Evolutionary conservation across 2,888 invertebrate genomes (phyloP), one percentile per base, ranked within the genome.

Genomic region (Tenthredo scrophulariae): DNA sequence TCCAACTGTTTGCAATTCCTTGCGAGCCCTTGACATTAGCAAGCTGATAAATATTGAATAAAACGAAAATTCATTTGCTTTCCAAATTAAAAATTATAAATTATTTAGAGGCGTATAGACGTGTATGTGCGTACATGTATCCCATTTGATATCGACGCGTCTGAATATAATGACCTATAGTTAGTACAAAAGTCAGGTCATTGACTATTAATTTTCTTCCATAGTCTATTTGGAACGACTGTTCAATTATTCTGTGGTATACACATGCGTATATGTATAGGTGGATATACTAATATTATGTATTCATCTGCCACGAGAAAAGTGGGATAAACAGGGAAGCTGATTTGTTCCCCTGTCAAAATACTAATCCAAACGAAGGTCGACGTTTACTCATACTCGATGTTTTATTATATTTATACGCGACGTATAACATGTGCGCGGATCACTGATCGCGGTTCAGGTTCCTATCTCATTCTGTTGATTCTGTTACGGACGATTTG

Each of bases 391-490:
- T 67, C 18, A 13, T 33, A 54, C n/a, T 33, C 67, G 13, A 33
- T 67, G 33, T 67, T 67, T 67, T 67, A 67, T 67, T 67, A 67
- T 67, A 74, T 40, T 74, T 43, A 74, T 74, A 43, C 43, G 67
- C 67, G 6, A 15, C 33, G 67, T 6, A 18, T 29, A 18, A 26
- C 18, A 22, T 43, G 40, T 74, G 22, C 43, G 43, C 43, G 74
- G 74, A 74, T 43, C 43, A n/a, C 26, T 43, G 43, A 70, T 40
- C 70, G 43, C 74, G 74, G 22, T 74, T 43, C 40, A 22, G 43
- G 10, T n/a, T 74, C 4, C 43, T 74, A 43, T 74, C 43, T 74
- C 22, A 74, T 74, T 74, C 74, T 67, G 74, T 74, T 74, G 74
- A 74, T 43, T 43, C 15, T 40, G 43, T 43, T 74, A n/a, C 43